Evolutionary conservation across 2,113 vertebrate genomes (phyloP).

Genomic region (Mus spicilegus): DNA sequence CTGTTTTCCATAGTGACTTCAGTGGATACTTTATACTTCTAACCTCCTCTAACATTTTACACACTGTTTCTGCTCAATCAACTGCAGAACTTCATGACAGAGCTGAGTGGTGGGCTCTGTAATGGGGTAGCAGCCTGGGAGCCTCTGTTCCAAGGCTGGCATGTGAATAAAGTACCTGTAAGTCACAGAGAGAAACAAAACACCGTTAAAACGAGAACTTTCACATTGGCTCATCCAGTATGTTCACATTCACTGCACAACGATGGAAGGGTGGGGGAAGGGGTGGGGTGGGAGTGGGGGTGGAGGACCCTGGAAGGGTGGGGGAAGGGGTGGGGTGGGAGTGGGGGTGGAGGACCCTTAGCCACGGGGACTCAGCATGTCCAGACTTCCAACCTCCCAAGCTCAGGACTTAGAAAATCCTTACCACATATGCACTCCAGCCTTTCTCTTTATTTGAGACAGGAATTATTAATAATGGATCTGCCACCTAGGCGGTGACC

Average conservation of each 20-base stretch:
- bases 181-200: conserved; percentile 55
- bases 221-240: neutral
- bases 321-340: too few species aligned
- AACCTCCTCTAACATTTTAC: conserved; percentile 48
- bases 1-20: conserved; percentile 14
- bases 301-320: neutral
- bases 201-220: conserved; percentile 44
- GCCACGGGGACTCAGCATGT: neutral
- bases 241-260: neutral
- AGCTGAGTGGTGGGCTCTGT: conserved; percentile 81
- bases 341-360: neutral
- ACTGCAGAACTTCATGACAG: conserved; percentile 82
- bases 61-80: conserved; percentile 79
- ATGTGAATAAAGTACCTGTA: conserved; percentile 88
- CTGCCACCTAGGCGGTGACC: neutral
- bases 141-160: conserved; percentile 81
- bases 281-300: too few species aligned
- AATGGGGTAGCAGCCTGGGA: conserved; percentile 86
- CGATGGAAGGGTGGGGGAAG: neutral
- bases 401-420: neutral
- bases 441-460: conserved; percentile 29
- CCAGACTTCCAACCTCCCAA: neutral
- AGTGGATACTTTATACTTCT: conserved; percentile 13
- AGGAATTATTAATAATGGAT: conserved; percentile 51
- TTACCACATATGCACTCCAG: neutral